These are phyloP conservation scores for Alethe castanea DNA, from an alignment of 2,113 vertebrate species.

Conservation along the genomic window DNA sequence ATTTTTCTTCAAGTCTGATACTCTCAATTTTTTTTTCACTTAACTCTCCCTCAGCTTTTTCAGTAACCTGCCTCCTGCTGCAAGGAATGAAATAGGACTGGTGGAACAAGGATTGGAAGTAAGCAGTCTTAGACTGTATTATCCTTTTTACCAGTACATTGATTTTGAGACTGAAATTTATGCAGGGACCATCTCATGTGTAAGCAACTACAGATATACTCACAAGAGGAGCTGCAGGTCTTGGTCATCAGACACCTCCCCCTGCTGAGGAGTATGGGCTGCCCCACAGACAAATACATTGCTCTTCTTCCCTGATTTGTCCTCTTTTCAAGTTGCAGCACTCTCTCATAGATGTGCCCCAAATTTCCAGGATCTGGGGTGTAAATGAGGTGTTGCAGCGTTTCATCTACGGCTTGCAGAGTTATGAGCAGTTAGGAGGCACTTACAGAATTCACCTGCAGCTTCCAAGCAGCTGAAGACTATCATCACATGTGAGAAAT, in stretches of 20 bases:
- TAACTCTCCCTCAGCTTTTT: background rate
- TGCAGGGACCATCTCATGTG: accelerated
- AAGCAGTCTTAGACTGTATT: background rate
- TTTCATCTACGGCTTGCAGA: background rate
- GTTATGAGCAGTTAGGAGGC: background rate
- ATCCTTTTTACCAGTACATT: background rate
- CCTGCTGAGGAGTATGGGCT: accelerated
- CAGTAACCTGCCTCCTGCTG: background rate
- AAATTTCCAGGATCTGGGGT: accelerated
- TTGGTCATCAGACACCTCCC: background rate
- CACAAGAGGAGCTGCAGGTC: background rate
- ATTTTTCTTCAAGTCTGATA: background rate
- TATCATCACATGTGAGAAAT: background rate
- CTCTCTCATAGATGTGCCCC: too few species aligned
- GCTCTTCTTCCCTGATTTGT: background rate
- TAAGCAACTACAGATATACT: background rate
- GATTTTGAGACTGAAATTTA: background rate
- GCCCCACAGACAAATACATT: background rate
- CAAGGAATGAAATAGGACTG: accelerated
- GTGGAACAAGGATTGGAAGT: background rate
- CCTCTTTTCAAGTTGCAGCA: background rate
- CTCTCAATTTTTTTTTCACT: background rate
- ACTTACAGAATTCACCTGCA: background rate
- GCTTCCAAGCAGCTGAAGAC: background rate
- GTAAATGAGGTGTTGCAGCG: background rate